A percentile compares a stretch with the other conserved stretches of the same genome.
phyloP scores from a whole-genome alignment of 2,797 vertebrate species.

The Varecia variegata region DNA sequence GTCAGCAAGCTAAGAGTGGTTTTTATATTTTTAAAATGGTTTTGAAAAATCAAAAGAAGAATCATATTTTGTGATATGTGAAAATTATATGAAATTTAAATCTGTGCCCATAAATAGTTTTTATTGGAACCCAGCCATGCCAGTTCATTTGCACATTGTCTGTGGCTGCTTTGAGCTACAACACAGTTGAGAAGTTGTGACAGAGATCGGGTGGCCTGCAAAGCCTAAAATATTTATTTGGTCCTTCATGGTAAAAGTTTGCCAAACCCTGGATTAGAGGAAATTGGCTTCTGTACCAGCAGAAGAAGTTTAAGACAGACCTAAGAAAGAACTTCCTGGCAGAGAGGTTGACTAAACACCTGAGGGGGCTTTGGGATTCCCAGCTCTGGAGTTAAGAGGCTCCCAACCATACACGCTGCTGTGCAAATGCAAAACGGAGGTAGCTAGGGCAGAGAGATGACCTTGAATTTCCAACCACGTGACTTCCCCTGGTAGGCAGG shows the following conservation, averaged over 20 bases:
- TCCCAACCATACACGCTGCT: not conserved
- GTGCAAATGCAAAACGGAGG: not conserved
- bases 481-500: not conserved
- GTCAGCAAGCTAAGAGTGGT: not conserved
- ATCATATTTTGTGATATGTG: not conserved
- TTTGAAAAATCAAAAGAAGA: not conserved
- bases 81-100: not conserved
- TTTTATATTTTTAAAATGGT: not conserved
- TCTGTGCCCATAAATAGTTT: not conserved
- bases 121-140: not conserved
- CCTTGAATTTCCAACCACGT: not conserved
- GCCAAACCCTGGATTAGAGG: not conserved
- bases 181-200: too few species aligned
- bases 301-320: not conserved
- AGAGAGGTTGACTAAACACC: not conserved
- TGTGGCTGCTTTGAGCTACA: not conserved
- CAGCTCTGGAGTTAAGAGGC: not conserved
- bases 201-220: not conserved
- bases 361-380: not conserved
- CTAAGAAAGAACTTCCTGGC: conserved; percentile 13
- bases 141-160: not conserved
- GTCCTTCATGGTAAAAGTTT: not conserved
- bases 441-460: not conserved
- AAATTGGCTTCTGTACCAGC: not conserved
- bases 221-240: not conserved